Evolutionary conservation across 1,140 invertebrate species (phyloP), one percentile per base, ranked within the genome.

Genomic region (Drosophila tani): DNA sequence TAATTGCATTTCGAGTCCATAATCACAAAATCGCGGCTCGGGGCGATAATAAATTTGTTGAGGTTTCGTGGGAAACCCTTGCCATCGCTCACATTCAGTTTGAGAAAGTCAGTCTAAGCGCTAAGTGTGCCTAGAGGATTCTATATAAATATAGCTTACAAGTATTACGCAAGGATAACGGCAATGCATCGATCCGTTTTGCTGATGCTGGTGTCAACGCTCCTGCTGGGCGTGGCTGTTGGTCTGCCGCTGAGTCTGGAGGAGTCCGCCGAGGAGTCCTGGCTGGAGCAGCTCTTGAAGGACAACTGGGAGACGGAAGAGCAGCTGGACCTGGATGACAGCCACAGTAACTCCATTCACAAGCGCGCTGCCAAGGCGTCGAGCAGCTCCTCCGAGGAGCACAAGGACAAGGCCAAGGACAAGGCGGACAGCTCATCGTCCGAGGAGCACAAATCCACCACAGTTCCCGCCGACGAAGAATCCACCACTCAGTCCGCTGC

Each of bases 1-100:
- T 59, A 73, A 71, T 73, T 73, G 70, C 27, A 59, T 58, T 59
- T 58, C 43, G 21, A 9, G 27, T 24, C 46, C 64, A 32, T 70
- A 70, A 70, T 70, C 47, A 27, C n/a, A 9, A 29, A 67, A 68
- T 68, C 43, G 43, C 21, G 21, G 21, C 27, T 29, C 46, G 24
- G 9, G 24, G 35, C 38, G 51, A 47, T 47, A 40, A 47, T 32
- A 35, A 27, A 21, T 47, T 71, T 58, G 29, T 47, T 71, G 35
- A 73, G 69, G 69, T 59, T 73, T 71, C 69, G 45, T 71, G 27
- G 45, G 11, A 56, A 51, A 32, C 46, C 38, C 35, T 73, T 21
- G 12, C n/a, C 38, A 14, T 5, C 53, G 29, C 2, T 47, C 11
- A n/a, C 8, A 60, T n/a, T 74, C 55, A 74, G 70, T 74, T 41